These are phyloP conservation scores for Limenitis camilla DNA, from an alignment of 2,888 invertebrate species.

Conservation along the genomic window DNA sequence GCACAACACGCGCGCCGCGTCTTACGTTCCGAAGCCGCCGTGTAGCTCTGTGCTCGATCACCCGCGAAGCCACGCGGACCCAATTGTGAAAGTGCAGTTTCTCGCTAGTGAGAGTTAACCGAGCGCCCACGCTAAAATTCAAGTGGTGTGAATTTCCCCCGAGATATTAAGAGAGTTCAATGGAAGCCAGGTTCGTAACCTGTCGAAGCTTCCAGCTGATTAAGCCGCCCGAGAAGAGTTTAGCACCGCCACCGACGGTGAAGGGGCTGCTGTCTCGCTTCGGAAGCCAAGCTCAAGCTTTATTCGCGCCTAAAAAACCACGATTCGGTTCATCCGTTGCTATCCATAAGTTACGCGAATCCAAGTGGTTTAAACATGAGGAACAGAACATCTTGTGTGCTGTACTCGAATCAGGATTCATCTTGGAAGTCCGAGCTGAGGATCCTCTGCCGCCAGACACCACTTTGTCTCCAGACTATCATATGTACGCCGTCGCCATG, in stretches of 20 bases:
- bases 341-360: conserved; percentile 81
- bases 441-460: conserved; percentile 66
- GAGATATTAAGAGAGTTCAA: conserved; percentile 63
- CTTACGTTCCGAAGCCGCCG: conserved; percentile 53
- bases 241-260: conserved; percentile 67
- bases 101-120: conserved; percentile 61
- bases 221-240: conserved; percentile 72
- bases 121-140: conserved; percentile 36
- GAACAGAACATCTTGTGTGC: conserved; percentile 82
- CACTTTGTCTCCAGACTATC: conserved; percentile 65
- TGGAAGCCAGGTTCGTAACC: conserved; percentile 75
- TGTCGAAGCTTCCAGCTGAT: conserved; percentile 73
- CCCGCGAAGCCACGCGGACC: conserved; percentile 54
- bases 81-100: conserved; percentile 72
- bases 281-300: conserved; percentile 71
- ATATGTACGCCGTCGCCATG: conserved; percentile 80
- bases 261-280: conserved; percentile 71
- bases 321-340: conserved; percentile 79
- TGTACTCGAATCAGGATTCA: conserved; percentile 82
- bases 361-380: conserved; percentile 83
- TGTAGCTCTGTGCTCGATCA: conserved; percentile 44
- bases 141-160: conserved; percentile 55
- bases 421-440: conserved; percentile 77
- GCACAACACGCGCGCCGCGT: conserved; percentile 67
- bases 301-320: conserved; percentile 69